Evolutionary conservation across 2,113 vertebrate genomes (phyloP).

Genomic region (Microcebus griseorufus): DNA sequence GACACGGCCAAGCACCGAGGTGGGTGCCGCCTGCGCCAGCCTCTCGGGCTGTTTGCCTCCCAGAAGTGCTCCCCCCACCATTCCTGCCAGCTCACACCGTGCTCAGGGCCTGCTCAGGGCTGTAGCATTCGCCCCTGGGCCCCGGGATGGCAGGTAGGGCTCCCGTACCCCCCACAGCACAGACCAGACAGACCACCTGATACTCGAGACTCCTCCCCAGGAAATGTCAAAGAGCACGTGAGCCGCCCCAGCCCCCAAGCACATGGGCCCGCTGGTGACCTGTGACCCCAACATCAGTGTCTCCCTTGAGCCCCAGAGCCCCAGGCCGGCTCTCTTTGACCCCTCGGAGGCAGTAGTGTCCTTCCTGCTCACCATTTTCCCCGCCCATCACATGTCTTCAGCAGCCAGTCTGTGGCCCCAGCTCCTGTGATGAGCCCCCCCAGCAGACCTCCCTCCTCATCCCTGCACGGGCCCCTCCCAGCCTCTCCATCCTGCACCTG

Average conservation of each 20-base stretch:
- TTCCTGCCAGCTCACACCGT: neutral
- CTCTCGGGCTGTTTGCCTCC: neutral
- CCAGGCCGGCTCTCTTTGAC: neutral
- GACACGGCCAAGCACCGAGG: conserved; percentile 96
- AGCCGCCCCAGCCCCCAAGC: neutral
- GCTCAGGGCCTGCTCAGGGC: neutral
- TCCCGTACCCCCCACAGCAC: neutral
- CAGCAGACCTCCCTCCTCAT: neutral
- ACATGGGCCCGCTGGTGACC: fast-evolving
- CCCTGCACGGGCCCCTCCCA: neutral
- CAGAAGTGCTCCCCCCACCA: neutral
- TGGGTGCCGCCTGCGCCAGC: conserved; percentile 48
- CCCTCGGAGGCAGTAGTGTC: neutral
- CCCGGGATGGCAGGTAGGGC: neutral
- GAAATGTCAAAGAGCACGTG: neutral
- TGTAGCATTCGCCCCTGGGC: neutral
- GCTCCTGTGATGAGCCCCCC: neutral
- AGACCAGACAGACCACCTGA: neutral
- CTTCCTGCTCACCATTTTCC: neutral
- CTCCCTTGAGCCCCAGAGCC: neutral
- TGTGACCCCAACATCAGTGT: neutral
- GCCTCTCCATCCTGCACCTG: neutral
- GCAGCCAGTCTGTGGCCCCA: neutral
- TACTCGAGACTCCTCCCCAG: neutral
- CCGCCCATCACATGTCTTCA: neutral